Evolutionary conservation across 2,113 vertebrate genomes (phyloP), one percentile per base, ranked within the genome.

Genomic region (Pteronura brasiliensis): DNA sequence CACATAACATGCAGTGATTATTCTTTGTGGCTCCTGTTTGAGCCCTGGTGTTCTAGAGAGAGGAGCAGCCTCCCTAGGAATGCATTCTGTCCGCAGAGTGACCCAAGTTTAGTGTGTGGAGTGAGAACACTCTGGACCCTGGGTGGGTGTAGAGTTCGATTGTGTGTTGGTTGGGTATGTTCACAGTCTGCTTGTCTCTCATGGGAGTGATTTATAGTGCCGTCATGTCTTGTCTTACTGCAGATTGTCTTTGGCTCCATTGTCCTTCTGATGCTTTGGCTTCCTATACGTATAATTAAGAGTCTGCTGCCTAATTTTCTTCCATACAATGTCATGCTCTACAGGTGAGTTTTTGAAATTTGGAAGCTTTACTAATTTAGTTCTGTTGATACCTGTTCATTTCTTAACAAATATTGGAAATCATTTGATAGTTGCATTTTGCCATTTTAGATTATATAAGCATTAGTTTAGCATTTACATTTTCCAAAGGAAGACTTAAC

Each of bases 161-260:
- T 21, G 20, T 2, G 18, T 31, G 3, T 39, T 42, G 31, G 18
- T 34, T 44, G 67, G 34, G n/a, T 20, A 3, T 21, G 17, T 49
- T 88, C 15, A 15, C 57, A 42, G 21, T 27, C 7, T 1, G 2
- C 55, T 11, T 57, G 1, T 36, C 77, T 86, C 36, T 6, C 20
- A 8, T 1, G 0, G 23, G 34, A 74, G 27, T 59, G 7, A 10
- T 47, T 92, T 49, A 63, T 6, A 36, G 3, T 20, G 34, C 2
- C 18, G n/a, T 47, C 18, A 0, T 52, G 25, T 36, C 8, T 57
- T 96, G 47, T 88, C 23, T 92, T 82, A 0, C 97, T 98, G 82
- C 98, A 99, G 99, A 99, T 99, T 93, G 99, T 99, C 85, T 99
- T 99, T 98, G 99, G 99, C 85, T 99, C 99, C 95, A 99, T 99